These are phyloP conservation scores for Iguana delicatissima DNA, from an alignment of 2,797 vertebrate genomes.

Conservation along the genomic window DNA sequence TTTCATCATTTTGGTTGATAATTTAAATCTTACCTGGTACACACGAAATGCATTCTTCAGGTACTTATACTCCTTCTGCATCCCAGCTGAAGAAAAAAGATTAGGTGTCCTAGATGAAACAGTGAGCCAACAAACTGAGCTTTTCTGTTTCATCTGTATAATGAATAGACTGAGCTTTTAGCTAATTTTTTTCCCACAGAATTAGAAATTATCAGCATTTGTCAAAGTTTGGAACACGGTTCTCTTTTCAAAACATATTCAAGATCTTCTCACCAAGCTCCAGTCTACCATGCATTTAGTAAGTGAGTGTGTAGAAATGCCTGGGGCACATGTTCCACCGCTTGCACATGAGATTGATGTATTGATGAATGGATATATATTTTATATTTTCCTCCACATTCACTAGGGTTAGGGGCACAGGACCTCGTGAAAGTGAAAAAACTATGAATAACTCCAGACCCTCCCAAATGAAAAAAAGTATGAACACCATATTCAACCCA, in stretches of 20 bases:
- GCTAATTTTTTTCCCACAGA: background rate
- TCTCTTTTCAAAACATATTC: background rate
- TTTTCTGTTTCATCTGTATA: background rate
- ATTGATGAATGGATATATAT: background rate
- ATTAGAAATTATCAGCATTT: background rate
- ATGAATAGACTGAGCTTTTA: background rate
- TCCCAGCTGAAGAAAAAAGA: slow-evolving; percentile 60
- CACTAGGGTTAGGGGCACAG: too few species aligned
- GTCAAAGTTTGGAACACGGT: background rate
- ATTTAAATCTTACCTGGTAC: slow-evolving; percentile 72
- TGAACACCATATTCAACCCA: too few species aligned
- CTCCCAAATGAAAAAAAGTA: too few species aligned
- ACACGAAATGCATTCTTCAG: slow-evolving; percentile 76
- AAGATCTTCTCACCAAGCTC: background rate
- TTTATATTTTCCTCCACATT: background rate
- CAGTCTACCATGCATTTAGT: background rate
- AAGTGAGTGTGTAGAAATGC: background rate
- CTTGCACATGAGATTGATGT: background rate
- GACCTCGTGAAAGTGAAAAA: too few species aligned
- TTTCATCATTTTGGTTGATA: background rate
- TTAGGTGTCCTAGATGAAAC: background rate
- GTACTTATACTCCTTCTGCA: slow-evolving; percentile 73
- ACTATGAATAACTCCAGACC: too few species aligned
- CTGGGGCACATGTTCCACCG: background rate
- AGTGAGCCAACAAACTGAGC: background rate